Evolutionary conservation across 2,113 vertebrate species (phyloP), one percentile per base, ranked within the genome.

Genomic region (Saguinus imperator): DNA sequence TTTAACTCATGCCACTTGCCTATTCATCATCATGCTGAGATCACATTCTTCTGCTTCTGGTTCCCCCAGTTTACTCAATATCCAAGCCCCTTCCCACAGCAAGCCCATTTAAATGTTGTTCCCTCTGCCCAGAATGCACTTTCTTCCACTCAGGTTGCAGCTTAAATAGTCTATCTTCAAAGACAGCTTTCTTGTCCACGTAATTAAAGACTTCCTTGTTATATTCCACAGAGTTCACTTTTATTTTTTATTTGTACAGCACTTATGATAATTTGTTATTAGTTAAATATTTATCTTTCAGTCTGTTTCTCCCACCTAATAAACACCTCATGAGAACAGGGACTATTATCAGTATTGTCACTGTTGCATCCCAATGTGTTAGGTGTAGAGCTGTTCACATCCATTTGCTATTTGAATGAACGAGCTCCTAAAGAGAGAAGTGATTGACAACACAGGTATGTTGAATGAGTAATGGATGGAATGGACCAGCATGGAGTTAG

Each of bases 371-470:
- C 16, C 48, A 18, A 17, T 21, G 48, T 58, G 32, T 23, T 21
- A 37, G 12, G 43, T 58, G 35, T 37, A 45, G 13, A 45, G 14
- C 20, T 40, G n/a, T 37, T 57, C 20, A 6, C 8, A 6, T 32
- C 52, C 61, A 23, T 91, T 85, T 79, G 73, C 37, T 55, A n/a
- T 92, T n/a, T 79, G 32, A 90, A 91, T 68, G 37, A 55, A 50
- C 84, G 57, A 76, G 48, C 35, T 81, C 6, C 61, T 64, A 9
- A 48, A 89, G 21, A 68, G 35, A 55, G 32, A 73, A 61, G n/a
- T 23, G 32, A 52, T 48, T n/a, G 45, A 68, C 77, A 77, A 37
- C 57, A 87, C 20, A 27, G 82, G 58, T 45, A 12, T 17, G 20
- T 10, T 40, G n/a, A 82, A 68, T 89, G 75, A 75, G 21, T 43